Conservation (phyloP, 2,797 vertebrate genomes). For the Semotilus atromaculatus region DNA sequence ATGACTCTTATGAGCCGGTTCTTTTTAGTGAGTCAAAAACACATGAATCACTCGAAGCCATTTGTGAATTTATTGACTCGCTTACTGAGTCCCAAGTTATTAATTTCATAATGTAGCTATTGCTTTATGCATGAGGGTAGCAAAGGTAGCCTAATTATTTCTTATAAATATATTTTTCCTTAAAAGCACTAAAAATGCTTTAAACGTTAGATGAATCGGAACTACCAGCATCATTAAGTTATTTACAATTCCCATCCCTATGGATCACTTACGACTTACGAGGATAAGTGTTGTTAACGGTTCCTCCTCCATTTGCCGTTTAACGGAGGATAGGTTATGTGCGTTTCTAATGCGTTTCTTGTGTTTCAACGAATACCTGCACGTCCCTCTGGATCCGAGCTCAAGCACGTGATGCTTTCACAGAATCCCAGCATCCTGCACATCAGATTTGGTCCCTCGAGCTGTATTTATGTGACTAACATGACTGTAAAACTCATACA, state of each 20-base stretch:
- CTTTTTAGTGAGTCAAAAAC: not conserved
- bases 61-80: not conserved
- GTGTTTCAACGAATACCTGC: not conserved
- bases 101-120: not conserved
- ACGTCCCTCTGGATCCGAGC: not conserved
- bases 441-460: not conserved
- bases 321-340: not conserved
- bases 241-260: not conserved
- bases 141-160: not conserved
- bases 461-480: conserved; percentile 1
- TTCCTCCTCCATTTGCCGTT: not conserved
- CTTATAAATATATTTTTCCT: not conserved
- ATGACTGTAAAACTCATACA: not conserved
- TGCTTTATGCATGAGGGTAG: not conserved
- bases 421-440: conserved; percentile 7
- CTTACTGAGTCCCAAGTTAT: not conserved
- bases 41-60: not conserved
- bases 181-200: not conserved
- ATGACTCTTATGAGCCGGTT: not conserved
- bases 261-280: not conserved
- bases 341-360: not conserved
- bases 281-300: not conserved
- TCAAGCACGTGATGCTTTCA: not conserved
- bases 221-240: not conserved
- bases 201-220: not conserved